Conservation (phyloP, 2,113 vertebrate genomes). For the Rynchops niger region DNA sequence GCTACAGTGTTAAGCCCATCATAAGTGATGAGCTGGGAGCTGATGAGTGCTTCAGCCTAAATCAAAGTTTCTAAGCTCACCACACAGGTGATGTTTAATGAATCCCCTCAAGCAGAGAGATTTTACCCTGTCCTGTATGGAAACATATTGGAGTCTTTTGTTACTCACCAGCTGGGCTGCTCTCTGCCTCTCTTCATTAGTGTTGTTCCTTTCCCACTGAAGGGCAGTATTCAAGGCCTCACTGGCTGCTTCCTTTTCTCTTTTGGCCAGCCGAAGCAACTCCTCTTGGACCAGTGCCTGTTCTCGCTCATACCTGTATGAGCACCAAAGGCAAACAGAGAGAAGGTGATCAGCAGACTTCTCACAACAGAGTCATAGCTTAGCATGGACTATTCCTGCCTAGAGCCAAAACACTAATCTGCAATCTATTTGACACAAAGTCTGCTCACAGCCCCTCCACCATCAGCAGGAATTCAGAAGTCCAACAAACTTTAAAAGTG, state of each 20-base stretch:
- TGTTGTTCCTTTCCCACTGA: conserved; percentile 58
- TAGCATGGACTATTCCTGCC: background rate
- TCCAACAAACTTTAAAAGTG: background rate
- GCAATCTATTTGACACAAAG: background rate
- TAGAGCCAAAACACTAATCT: background rate
- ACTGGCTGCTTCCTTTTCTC: conserved; percentile 77
- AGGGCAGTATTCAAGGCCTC: conserved; percentile 61
- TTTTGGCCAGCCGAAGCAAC: conserved; percentile 75
- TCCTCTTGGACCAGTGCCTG: conserved; percentile 85
- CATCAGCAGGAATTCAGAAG: background rate
- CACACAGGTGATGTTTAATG: background rate
- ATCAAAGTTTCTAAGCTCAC: background rate
- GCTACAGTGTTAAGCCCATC: background rate
- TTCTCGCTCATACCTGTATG: conserved; percentile 82
- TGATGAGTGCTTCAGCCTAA: background rate
- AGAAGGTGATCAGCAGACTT: background rate
- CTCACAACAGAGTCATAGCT: background rate
- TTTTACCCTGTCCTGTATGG: background rate
- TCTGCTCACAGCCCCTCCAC: background rate
- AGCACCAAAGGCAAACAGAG: background rate
- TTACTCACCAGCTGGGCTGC: conserved; percentile 81
- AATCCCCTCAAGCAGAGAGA: background rate
- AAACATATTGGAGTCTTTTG: background rate
- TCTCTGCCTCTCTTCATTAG: conserved; percentile 74
- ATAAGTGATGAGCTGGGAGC: background rate